These are phyloP conservation scores for Drosophila pseudotakahashii DNA, from an alignment of 2,888 invertebrate genomes.

Conservation along the genomic window DNA sequence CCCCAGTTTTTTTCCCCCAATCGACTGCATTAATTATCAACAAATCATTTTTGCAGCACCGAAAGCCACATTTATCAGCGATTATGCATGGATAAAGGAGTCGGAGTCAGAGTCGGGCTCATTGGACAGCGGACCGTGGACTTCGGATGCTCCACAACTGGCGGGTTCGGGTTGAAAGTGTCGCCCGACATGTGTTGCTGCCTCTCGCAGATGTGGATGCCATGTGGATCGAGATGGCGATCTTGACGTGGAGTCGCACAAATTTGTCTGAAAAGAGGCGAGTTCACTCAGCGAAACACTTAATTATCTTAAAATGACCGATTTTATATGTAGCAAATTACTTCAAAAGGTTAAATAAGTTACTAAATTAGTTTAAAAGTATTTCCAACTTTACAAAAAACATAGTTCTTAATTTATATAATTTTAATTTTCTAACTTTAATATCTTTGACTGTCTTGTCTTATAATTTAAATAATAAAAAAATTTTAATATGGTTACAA, in stretches of 20 bases:
- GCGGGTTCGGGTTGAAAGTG: constrained; percentile 52
- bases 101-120: constrained; percentile 28
- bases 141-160: constrained; percentile 24
- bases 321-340: too few relatives aligned
- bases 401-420: too few relatives aligned
- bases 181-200: constrained; percentile 71
- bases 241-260: constrained; percentile 64
- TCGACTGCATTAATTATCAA: constrained; percentile 76
- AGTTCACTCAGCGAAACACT: constrained; percentile 1
- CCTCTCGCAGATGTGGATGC: constrained; percentile 32
- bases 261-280: constrained; percentile 62
- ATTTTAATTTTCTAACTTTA: too few relatives aligned
- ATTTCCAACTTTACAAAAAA: too few relatives aligned
- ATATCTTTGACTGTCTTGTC: too few relatives aligned
- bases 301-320: not conserved
- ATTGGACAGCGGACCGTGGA: constrained; percentile 6
- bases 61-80: constrained; percentile 77
- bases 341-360: too few relatives aligned
- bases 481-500: too few relatives aligned
- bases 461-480: too few relatives aligned
- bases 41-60: constrained; percentile 77
- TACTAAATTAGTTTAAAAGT: too few relatives aligned
- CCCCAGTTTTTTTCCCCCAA: constrained; percentile 21
- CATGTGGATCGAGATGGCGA: constrained; percentile 40
- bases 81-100: constrained; percentile 67